Conservation (phyloP, 2,888 invertebrate genomes). For the Tinea semifulvella region DNA sequence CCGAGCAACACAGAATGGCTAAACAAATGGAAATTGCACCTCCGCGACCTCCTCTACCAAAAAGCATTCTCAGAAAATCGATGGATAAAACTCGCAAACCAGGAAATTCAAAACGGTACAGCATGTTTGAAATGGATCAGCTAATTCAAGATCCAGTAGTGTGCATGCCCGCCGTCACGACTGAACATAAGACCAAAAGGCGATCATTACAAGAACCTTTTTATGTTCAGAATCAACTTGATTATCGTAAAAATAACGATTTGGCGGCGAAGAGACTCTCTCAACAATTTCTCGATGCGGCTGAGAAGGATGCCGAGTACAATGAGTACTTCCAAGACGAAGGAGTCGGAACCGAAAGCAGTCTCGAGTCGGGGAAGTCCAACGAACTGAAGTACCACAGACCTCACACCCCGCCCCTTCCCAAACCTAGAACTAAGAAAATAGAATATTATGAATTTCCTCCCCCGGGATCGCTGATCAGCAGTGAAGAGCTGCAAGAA, state of each 20-base stretch:
- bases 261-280: constrained; percentile 59
- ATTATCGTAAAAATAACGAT: constrained; percentile 62
- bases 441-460: constrained; percentile 59
- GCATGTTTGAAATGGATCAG: constrained; percentile 81
- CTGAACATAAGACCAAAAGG: constrained; percentile 69
- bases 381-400: constrained; percentile 58
- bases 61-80: constrained; percentile 75
- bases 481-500: constrained; percentile 72
- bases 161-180: constrained; percentile 53
- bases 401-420: constrained; percentile 61
- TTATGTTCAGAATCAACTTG: constrained; percentile 63
- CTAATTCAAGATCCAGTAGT: constrained; percentile 57
- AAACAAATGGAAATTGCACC: constrained; percentile 67
- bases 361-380: constrained; percentile 67
- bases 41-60: constrained; percentile 76
- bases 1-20: constrained; percentile 54
- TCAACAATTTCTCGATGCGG: constrained; percentile 61
- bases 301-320: constrained; percentile 62
- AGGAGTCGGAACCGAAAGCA: constrained; percentile 69
- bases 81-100: constrained; percentile 63
- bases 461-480: constrained; percentile 59
- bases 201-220: constrained; percentile 81
- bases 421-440: constrained; percentile 58
- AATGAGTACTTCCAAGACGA: constrained; percentile 68
- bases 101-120: constrained; percentile 72